phyloP scores from a whole-genome alignment of 1,140 invertebrate species.

The Phenacoccus solenopsis region DNA sequence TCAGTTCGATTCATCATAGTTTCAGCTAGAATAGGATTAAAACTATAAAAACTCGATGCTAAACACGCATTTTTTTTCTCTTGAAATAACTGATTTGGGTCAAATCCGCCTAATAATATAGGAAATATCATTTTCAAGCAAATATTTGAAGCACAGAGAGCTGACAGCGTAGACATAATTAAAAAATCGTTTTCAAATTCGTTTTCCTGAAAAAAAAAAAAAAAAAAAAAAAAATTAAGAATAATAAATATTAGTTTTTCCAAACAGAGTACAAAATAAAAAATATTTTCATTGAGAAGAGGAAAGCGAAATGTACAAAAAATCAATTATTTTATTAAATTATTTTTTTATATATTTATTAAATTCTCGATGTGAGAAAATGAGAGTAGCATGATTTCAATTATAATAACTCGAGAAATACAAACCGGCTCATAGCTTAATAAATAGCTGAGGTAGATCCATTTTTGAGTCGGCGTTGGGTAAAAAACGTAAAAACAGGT shows the following conservation, averaged over 20 bases:
- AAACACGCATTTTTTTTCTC: neutral
- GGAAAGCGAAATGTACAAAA: no score
- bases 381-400: no score
- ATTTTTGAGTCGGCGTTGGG: constrained; percentile 82
- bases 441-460: constrained; percentile 74
- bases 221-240: no score
- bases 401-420: no score
- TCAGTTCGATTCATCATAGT: neutral
- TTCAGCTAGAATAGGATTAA: neutral
- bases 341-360: no score
- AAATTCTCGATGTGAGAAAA: no score
- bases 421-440: neutral
- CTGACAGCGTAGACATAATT: constrained; percentile 65
- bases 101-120: constrained; percentile 37
- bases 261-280: no score
- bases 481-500: constrained; percentile 92
- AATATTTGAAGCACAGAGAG: constrained; percentile 63
- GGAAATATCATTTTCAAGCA: constrained; percentile 66
- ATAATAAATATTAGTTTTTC: no score
- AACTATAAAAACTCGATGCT: neutral
- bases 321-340: no score
- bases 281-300: no score
- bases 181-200: constrained; percentile 42
- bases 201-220: constrained; percentile 35
- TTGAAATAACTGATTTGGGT: constrained; percentile 13